These are phyloP conservation scores for Trematomus loennbergii DNA, from an alignment of 2,113 vertebrate species.

Conservation along the genomic window DNA sequence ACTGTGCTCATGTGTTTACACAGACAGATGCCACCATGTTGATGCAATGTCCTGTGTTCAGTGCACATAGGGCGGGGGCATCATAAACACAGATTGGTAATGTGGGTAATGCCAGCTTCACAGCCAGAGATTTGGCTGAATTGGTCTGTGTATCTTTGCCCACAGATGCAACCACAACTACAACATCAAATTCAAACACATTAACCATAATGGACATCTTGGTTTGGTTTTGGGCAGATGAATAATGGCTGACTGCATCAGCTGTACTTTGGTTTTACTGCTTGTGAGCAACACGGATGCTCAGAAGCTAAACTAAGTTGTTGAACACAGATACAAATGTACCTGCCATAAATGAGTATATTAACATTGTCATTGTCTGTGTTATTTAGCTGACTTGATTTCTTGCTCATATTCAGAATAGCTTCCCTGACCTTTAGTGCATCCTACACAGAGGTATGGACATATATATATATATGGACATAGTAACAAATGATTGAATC, in stretches of 20 bases:
- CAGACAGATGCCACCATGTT: slow-evolving; percentile 19
- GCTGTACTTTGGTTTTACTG: neutral
- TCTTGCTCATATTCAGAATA: neutral
- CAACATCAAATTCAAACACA: neutral
- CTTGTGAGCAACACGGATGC: neutral
- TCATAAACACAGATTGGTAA: slow-evolving; percentile 14
- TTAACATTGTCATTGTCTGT: neutral
- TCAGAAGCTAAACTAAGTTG: too few species aligned
- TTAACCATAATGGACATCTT: slow-evolving; percentile 5
- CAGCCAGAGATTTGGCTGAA: slow-evolving; percentile 10
- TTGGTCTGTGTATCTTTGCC: slow-evolving; percentile 18
- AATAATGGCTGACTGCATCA: neutral
- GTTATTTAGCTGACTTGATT: neutral
- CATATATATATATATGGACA: neutral
- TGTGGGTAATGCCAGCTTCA: slow-evolving; percentile 9
- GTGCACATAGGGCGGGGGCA: neutral
- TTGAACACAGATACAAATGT: too few species aligned
- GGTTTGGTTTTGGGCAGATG: neutral
- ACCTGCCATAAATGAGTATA: neutral
- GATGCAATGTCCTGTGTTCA: neutral
- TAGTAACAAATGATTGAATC: neutral
- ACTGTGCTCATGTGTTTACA: slow-evolving; percentile 4
- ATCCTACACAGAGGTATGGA: neutral
- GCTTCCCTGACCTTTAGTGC: neutral
- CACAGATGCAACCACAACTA: slow-evolving; percentile 13